Conservation (phyloP, 2,797 vertebrate species). For the Rhinatrema bivittatum region DNA sequence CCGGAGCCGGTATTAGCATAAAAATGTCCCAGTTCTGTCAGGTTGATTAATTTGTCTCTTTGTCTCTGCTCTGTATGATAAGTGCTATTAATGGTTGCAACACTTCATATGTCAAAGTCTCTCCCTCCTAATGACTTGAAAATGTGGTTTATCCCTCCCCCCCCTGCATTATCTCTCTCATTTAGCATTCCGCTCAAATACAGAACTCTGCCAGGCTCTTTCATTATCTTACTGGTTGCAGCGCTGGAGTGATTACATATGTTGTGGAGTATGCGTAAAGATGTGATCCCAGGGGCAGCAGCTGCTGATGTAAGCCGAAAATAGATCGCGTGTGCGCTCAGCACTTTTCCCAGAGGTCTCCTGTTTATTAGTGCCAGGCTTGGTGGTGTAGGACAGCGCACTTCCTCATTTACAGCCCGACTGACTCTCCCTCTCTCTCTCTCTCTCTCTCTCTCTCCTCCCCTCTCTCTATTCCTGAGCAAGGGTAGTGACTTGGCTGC, state of each 20-base stretch:
- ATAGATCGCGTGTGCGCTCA: constrained; percentile 84
- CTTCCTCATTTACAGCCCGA: constrained; percentile 67
- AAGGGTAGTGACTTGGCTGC: constrained; percentile 58
- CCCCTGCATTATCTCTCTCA: constrained; percentile 64
- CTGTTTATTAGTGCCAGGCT: constrained; percentile 75
- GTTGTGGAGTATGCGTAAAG: constrained; percentile 77
- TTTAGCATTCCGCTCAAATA: constrained; percentile 64
- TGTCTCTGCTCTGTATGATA: constrained; percentile 75
- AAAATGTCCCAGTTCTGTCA: constrained; percentile 80
- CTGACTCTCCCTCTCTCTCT: no score
- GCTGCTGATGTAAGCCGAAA: constrained; percentile 97
- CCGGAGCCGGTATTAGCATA: constrained; percentile 67
- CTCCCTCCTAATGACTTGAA: constrained; percentile 76
- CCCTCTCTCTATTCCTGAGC: constrained; percentile 59
- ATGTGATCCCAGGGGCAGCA: constrained; percentile 82
- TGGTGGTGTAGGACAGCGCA: constrained; percentile 55
- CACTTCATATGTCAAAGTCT: constrained; percentile 75
- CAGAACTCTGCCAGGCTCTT: constrained; percentile 68
- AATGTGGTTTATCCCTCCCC: constrained; percentile 65
- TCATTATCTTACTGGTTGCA: constrained; percentile 79
- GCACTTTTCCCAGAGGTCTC: constrained; percentile 82
- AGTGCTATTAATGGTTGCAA: constrained; percentile 76
- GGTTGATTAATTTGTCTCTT: constrained; percentile 79
- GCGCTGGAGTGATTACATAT: constrained; percentile 86
- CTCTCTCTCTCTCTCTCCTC: no score